These are phyloP conservation scores for Aptenodytes forsteri DNA, from an alignment of 2,113 vertebrate species.

Conservation along the genomic window DNA sequence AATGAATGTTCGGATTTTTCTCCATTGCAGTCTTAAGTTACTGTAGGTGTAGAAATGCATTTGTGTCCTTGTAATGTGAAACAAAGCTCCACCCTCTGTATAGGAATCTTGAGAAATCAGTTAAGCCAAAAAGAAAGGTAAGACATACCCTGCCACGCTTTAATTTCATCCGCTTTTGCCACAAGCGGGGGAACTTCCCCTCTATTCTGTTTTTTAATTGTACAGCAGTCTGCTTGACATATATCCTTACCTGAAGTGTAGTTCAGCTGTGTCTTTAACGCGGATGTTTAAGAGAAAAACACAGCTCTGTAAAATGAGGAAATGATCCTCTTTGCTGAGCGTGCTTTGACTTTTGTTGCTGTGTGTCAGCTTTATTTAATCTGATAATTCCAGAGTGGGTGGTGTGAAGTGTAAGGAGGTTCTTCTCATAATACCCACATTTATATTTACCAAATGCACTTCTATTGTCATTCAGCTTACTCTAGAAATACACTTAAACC, in stretches of 20 bases:
- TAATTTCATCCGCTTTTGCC: not conserved
- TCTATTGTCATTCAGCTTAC: conserved; percentile 40
- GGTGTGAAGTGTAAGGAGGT: conserved; percentile 12
- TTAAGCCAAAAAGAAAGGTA: conserved; percentile 42
- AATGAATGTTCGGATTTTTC: conserved; percentile 11
- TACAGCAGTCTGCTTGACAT: not conserved
- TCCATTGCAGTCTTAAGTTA: not conserved
- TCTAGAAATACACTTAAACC: conserved; percentile 44
- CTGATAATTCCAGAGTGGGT: conserved; percentile 19
- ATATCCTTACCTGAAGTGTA: conserved; percentile 7
- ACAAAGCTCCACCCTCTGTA: conserved; percentile 7
- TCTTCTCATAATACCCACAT: conserved; percentile 35
- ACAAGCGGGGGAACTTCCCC: not conserved
- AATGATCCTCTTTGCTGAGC: not conserved
- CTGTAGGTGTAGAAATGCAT: conserved; percentile 5
- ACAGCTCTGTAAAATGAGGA: not conserved
- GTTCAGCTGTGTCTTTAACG: conserved; percentile 20
- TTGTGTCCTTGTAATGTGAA: conserved; percentile 30
- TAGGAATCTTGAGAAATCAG: not conserved
- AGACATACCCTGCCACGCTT: not conserved
- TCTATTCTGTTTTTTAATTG: not conserved
- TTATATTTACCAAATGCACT: conserved; percentile 40
- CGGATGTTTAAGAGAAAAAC: not conserved
- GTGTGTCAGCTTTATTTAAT: not conserved
- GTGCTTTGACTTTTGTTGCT: conserved; percentile 25